Conservation (phyloP, 2,113 vertebrate species). For the Tachysurus fulvidraco region DNA sequence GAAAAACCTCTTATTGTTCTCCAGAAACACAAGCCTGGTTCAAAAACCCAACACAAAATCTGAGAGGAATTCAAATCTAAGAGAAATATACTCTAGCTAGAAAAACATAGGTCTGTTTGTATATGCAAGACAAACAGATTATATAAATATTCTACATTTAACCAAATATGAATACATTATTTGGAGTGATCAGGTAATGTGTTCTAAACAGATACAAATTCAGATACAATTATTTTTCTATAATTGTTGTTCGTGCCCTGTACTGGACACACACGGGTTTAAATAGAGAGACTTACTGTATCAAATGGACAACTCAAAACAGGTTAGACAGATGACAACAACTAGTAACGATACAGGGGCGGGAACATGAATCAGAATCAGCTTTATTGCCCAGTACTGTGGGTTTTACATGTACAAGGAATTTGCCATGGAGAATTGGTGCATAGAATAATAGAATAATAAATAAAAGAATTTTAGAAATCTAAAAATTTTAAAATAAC, state of each 20-base stretch:
- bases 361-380: too few species aligned
- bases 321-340: too few species aligned
- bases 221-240: background rate
- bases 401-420: too few species aligned
- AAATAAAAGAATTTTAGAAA: too few species aligned
- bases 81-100: background rate
- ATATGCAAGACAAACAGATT: background rate
- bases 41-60: background rate
- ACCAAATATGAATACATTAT: background rate
- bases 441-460: too few species aligned
- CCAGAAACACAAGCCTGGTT: background rate
- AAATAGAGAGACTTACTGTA: too few species aligned
- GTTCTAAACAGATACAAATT: background rate
- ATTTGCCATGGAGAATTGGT: too few species aligned
- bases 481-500: too few species aligned
- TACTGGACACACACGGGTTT: too few species aligned
- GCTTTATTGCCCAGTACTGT: too few species aligned
- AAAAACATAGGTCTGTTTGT: background rate
- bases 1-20: background rate
- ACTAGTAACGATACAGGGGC: too few species aligned
- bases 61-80: background rate
- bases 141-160: background rate
- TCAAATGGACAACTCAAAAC: too few species aligned
- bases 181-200: background rate
- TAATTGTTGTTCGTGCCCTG: background rate